Evolutionary conservation across 2,797 vertebrate genomes (phyloP).

Genomic region (Loriculus beryllinus): DNA sequence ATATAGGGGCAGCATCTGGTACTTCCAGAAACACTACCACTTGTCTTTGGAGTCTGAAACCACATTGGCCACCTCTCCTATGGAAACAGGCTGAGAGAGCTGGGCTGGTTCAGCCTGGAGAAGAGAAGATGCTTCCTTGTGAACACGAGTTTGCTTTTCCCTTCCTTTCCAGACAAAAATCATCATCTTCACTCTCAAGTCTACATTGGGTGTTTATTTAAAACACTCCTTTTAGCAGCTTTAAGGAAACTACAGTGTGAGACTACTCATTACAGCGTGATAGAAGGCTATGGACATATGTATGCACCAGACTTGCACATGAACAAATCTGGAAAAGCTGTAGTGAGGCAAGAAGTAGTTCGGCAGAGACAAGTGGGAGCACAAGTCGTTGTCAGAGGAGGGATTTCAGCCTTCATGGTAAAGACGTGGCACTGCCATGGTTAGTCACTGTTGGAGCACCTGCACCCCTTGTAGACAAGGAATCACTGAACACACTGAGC

Average conservation of each 20-base stretch:
- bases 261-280: background rate
- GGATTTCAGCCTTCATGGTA: background rate
- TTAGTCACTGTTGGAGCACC: background rate
- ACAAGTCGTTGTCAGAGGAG: background rate
- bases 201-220: background rate
- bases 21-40: background rate
- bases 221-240: background rate
- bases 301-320: background rate
- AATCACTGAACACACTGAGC: background rate
- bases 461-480: background rate
- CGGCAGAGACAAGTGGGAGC: background rate
- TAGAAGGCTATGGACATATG: background rate
- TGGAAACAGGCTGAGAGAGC: background rate
- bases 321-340: background rate
- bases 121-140: background rate
- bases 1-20: rapidly evolving
- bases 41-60: rapidly evolving
- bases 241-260: background rate
- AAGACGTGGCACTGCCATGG: background rate
- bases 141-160: background rate
- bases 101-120: background rate
- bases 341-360: background rate
- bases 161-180: background rate
- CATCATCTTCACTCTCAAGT: background rate
- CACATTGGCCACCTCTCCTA: background rate